A percentile compares a stretch with the other conserved stretches of the same genome.
Evolutionary conservation across 2,888 invertebrate genomes (phyloP).

Genomic region (Nemotelus pantherinus): DNA sequence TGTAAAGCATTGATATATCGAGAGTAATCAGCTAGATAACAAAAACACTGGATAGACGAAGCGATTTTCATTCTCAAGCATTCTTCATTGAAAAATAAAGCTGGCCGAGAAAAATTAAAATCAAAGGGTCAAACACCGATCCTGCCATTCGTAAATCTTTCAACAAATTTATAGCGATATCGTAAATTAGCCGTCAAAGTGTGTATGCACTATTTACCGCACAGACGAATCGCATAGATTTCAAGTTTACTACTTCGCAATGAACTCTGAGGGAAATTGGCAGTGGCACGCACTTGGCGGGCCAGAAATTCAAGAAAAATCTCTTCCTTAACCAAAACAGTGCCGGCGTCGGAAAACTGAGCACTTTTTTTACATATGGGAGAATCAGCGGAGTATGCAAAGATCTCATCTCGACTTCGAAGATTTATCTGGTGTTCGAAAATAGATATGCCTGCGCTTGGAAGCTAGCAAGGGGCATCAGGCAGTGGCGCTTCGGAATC

Average conservation of each 20-base stretch:
- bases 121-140: slow-evolving; percentile 1
- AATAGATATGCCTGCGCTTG: slow-evolving; percentile 24
- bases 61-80: too few relatives aligned
- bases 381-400: slow-evolving; percentile 5
- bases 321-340: slow-evolving; percentile 13
- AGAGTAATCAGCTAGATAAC: too few relatives aligned
- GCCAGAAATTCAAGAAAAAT: slow-evolving; percentile 5
- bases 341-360: neutral
- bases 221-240: neutral
- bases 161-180: neutral
- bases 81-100: too few relatives aligned
- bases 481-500: slow-evolving; percentile 5
- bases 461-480: slow-evolving; percentile 12
- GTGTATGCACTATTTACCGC: neutral
- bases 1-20: too few relatives aligned
- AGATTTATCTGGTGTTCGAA: slow-evolving; percentile 23
- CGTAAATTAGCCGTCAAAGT: neutral
- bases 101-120: neutral
- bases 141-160: neutral
- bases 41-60: too few relatives aligned
- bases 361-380: slow-evolving; percentile 9
- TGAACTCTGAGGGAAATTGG: slow-evolving; percentile 23
- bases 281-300: neutral
- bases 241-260: slow-evolving; percentile 36
- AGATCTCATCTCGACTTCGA: neutral